Percentiles rank a stretch among this genome's conserved stretches.
Conservation (phyloP, 2,797 vertebrate genomes). For the Spea hammondii region DNA sequence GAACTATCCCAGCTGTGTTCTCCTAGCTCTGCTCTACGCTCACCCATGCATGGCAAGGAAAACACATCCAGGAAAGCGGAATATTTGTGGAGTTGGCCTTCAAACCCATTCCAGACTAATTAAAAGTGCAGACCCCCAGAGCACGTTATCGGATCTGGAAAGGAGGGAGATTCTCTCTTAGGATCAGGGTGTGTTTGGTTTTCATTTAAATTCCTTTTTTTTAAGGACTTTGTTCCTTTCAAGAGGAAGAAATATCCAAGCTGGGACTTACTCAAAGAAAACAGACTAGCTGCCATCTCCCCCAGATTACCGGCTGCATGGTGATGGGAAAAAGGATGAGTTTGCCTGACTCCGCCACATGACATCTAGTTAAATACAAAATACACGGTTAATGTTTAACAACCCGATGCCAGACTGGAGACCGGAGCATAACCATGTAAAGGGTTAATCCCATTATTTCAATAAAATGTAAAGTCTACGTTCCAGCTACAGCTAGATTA, state of each 20-base stretch:
- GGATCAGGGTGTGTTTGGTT: constrained; percentile 45
- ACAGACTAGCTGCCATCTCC: constrained; percentile 1
- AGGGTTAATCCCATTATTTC: no score
- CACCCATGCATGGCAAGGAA: constrained; percentile 45
- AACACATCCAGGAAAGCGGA: constrained; percentile 27
- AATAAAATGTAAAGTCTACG: no score
- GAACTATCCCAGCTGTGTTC: constrained; percentile 41
- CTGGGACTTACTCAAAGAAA: constrained; percentile 20
- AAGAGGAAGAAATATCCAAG: constrained; percentile 15
- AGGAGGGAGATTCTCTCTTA: constrained; percentile 19
- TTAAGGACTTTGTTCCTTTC: constrained; percentile 6
- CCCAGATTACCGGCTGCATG: background rate
- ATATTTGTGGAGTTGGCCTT: constrained; percentile 44
- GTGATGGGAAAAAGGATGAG: background rate
- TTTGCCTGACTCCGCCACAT: no score
- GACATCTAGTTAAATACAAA: no score
- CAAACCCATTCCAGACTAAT: constrained; percentile 40
- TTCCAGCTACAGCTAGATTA: no score
- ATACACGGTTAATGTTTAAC: background rate
- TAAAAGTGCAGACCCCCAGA: constrained; percentile 44
- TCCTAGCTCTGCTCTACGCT: background rate
- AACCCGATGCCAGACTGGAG: no score
- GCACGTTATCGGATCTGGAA: constrained; percentile 46
- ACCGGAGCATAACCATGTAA: no score
- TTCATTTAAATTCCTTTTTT: constrained; percentile 51